Percentiles rank a stretch among this genome's conserved stretches.
Evolutionary conservation across 1,140 invertebrate genomes (phyloP).

Genomic region (Drosophila lacertosa): DNA sequence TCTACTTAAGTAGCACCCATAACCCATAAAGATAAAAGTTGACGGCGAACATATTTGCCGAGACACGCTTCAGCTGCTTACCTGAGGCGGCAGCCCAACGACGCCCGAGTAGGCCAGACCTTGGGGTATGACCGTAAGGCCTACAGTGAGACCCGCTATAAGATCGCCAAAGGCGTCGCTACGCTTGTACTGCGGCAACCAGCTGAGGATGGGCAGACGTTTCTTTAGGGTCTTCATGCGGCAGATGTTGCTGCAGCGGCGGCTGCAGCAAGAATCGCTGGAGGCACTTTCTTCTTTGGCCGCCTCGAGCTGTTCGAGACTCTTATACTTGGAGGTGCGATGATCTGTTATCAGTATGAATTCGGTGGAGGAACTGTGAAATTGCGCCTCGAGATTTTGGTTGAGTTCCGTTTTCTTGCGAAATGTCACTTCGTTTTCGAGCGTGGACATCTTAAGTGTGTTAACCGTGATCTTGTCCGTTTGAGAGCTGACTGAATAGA

Average conservation of each 20-base stretch:
- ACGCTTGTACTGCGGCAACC: conserved; percentile 89
- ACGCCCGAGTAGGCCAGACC: conserved; percentile 93
- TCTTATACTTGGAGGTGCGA: conserved; percentile 73
- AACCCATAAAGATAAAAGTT: conserved; percentile 23
- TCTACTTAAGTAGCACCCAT: conserved; percentile 2
- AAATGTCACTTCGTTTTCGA: conserved; percentile 74
- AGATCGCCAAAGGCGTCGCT: conserved; percentile 88
- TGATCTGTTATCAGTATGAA: conserved; percentile 80
- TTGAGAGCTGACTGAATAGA: conserved; percentile 35
- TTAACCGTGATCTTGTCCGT: conserved; percentile 30
- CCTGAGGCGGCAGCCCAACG: conserved; percentile 90
- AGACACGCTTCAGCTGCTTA: conserved; percentile 11
- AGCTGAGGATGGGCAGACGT: conserved; percentile 89
- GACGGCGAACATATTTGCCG: neutral
- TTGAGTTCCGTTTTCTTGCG: conserved; percentile 62
- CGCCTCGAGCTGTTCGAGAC: conserved; percentile 66
- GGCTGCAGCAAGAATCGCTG: conserved; percentile 35
- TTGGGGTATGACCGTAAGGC: conserved; percentile 93
- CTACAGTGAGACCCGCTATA: conserved; percentile 94
- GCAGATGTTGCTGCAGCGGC: conserved; percentile 53
- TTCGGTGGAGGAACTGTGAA: conserved; percentile 67
- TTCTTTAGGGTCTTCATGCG: conserved; percentile 88
- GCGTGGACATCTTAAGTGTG: conserved; percentile 61
- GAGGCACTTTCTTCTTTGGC: conserved; percentile 32
- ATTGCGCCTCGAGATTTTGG: conserved; percentile 63